Percentiles rank a stretch among this genome's conserved stretches.
These are phyloP conservation scores for Drosophila ananassae DNA, from an alignment of 1,140 invertebrate genomes.

Conservation along the genomic window DNA sequence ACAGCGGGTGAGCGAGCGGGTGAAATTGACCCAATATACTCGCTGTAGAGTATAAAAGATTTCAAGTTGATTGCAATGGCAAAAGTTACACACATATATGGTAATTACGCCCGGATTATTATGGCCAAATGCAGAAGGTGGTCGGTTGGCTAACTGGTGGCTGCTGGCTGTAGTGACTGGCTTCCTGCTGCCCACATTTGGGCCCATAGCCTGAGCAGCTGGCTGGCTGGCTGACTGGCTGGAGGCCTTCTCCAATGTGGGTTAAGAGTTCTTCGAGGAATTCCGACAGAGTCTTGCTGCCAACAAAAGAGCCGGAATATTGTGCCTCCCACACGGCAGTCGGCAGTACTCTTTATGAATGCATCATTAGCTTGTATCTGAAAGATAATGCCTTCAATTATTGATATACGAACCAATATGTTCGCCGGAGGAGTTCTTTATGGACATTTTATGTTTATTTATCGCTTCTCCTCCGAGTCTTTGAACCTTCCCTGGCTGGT, in stretches of 20 bases:
- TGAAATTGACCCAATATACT: slow-evolving; percentile 44
- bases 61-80: slow-evolving; percentile 54
- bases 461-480: slow-evolving; percentile 23
- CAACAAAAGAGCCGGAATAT: background rate
- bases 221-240: slow-evolving; percentile 8
- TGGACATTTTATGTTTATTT: slow-evolving; percentile 38
- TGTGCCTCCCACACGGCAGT: background rate
- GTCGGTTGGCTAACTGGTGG: slow-evolving; percentile 5
- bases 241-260: slow-evolving; percentile 56
- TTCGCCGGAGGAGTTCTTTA: slow-evolving; percentile 24
- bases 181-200: slow-evolving; percentile 61
- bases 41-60: slow-evolving; percentile 42
- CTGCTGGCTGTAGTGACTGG: slow-evolving; percentile 19
- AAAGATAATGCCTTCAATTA: slow-evolving; percentile 6
- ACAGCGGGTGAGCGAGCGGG: background rate
- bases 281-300: slow-evolving; percentile 8
- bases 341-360: no score
- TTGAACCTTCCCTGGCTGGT: slow-evolving; percentile 17
- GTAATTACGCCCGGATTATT: slow-evolving; percentile 68
- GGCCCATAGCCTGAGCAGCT: slow-evolving; percentile 4
- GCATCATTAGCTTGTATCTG: no score
- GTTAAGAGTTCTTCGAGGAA: slow-evolving; percentile 69
- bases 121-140: slow-evolving; percentile 59
- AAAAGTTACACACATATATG: slow-evolving; percentile 65
- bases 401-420: slow-evolving; percentile 11